These are phyloP conservation scores for Lamellibrachia columna DNA, from an alignment of 2,888 invertebrate genomes.

Conservation along the genomic window DNA sequence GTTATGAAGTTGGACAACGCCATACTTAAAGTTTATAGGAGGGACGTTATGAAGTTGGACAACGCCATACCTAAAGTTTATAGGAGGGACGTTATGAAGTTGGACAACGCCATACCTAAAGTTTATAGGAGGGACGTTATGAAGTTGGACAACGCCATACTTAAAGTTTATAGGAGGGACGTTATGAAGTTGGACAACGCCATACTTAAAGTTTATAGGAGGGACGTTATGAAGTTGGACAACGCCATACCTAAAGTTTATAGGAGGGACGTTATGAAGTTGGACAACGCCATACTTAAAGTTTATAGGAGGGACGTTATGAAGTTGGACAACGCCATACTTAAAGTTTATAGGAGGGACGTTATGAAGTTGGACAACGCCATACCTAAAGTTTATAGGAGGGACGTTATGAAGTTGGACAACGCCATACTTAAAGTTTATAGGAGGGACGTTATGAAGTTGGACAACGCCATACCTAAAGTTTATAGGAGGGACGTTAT, in stretches of 20 bases:
- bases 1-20: neutral
- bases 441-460: neutral
- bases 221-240: neutral
- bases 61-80: neutral
- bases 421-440: neutral
- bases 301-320: neutral
- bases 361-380: neutral
- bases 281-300: neutral
- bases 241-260: neutral
- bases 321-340: neutral
- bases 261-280: neutral
- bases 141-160: neutral
- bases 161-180: neutral
- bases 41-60: neutral
- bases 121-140: neutral
- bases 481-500: neutral
- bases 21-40: neutral
- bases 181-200: neutral
- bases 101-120: neutral
- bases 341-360: neutral
- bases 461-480: neutral
- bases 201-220: neutral
- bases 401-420: neutral
- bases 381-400: neutral
- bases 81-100: neutral